These are phyloP conservation scores for Lophotriccus pileatus DNA, from an alignment of 2,797 vertebrate genomes.

Conservation along the genomic window DNA sequence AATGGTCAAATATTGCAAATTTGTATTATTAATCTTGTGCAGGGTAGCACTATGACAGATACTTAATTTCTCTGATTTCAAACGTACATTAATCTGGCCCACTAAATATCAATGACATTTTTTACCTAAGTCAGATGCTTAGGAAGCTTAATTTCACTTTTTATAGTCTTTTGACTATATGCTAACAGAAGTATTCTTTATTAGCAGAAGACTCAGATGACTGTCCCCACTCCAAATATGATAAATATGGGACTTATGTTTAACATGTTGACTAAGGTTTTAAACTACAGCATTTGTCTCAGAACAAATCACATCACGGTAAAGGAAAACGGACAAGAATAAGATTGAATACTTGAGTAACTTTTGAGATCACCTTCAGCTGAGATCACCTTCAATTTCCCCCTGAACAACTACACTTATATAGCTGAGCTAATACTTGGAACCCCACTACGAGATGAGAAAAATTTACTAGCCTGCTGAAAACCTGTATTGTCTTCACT, in stretches of 20 bases:
- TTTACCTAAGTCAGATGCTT: neutral
- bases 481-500: neutral
- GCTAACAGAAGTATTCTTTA: neutral
- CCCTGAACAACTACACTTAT: neutral
- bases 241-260: neutral
- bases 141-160: neutral
- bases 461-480: neutral
- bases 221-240: neutral
- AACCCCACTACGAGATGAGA: neutral
- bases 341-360: neutral
- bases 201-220: neutral
- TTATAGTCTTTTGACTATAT: neutral
- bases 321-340: neutral
- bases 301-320: neutral
- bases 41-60: neutral
- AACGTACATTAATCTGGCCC: neutral
- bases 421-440: neutral
- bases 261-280: neutral
- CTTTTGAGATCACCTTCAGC: neutral
- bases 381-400: neutral
- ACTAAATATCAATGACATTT: neutral
- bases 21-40: neutral
- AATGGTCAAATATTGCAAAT: neutral
- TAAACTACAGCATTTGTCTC: neutral
- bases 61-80: neutral